Conservation (phyloP, 1,140 invertebrate species). For the Tribolium castaneum region DNA sequence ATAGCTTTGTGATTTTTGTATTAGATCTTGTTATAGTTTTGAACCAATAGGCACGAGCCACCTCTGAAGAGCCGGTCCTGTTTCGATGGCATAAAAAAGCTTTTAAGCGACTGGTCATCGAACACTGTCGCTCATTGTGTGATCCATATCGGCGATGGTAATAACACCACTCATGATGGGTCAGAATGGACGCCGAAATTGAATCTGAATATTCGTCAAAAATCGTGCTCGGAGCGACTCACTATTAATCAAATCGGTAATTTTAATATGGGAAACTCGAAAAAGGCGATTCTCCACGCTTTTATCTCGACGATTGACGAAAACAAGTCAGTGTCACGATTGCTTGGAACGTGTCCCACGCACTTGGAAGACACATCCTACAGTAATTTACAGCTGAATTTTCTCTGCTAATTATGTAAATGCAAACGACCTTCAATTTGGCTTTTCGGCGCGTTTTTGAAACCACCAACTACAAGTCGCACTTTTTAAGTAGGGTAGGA, state of each 20-base stretch:
- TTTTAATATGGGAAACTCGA: no score
- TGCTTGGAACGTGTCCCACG: conserved; percentile 21
- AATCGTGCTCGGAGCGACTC: no score
- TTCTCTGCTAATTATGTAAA: conserved; percentile 35
- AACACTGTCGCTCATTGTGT: conserved; percentile 32
- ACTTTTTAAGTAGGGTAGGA: conserved; percentile 10
- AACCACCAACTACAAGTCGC: neutral
- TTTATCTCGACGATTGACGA: neutral
- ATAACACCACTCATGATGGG: conserved; percentile 8
- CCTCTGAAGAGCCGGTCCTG: neutral
- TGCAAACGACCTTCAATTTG: conserved; percentile 12
- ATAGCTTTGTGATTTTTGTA: no score
- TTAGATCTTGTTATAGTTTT: no score
- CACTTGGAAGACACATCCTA: conserved; percentile 14
- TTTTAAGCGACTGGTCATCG: neutral
- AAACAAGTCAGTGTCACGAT: conserved; percentile 4
- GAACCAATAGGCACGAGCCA: no score
- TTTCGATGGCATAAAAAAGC: conserved; percentile 4
- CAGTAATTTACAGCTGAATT: conserved; percentile 23
- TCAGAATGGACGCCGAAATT: neutral
- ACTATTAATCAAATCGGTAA: no score
- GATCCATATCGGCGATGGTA: conserved; percentile 34
- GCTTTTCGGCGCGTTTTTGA: neutral
- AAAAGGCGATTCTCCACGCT: neutral
- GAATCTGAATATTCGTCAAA: neutral